These are phyloP conservation scores for Rhorus exstirpatorius DNA, from an alignment of 2,888 invertebrate species.

Conservation along the genomic window DNA sequence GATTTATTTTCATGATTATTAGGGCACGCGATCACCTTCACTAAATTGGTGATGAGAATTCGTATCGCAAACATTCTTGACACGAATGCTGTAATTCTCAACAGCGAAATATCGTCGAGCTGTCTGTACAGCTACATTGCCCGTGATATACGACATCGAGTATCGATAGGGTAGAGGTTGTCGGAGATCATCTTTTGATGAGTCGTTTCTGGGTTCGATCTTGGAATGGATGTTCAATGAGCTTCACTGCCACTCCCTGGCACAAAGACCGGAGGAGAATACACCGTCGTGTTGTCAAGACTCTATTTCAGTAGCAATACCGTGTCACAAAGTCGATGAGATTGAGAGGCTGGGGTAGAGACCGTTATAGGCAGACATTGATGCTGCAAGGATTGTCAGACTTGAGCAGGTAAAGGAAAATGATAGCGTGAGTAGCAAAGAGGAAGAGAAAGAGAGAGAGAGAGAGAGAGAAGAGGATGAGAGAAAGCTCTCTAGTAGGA, in stretches of 20 bases:
- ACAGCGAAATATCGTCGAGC: not conserved
- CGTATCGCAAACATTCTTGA: no score
- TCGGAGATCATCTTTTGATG: slow-evolving; percentile 1
- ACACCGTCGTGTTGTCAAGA: not conserved
- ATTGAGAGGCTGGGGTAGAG: not conserved
- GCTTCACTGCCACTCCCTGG: slow-evolving; percentile 2
- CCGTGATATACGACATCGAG: not conserved
- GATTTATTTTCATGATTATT: no score
- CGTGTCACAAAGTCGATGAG: slow-evolving; percentile 44
- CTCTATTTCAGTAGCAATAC: slow-evolving; percentile 49
- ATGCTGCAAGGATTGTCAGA: slow-evolving; percentile 57
- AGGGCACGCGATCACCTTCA: no score
- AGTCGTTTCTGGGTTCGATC: not conserved
- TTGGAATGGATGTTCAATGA: slow-evolving; percentile 41
- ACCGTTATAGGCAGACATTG: slow-evolving; percentile 34
- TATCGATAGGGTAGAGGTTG: not conserved
- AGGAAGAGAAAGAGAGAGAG: slow-evolving; percentile 24
- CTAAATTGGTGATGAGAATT: no score
- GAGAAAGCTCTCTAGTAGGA: slow-evolving; percentile 42
- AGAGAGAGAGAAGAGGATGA: slow-evolving; percentile 6
- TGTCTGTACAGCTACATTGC: not conserved
- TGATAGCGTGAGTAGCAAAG: slow-evolving; percentile 18
- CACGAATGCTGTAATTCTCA: no score
- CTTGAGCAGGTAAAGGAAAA: slow-evolving; percentile 43
- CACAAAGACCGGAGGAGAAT: slow-evolving; percentile 30